Evolutionary conservation across 2,888 invertebrate genomes (phyloP).

Genomic region (Cotesia congregata): DNA sequence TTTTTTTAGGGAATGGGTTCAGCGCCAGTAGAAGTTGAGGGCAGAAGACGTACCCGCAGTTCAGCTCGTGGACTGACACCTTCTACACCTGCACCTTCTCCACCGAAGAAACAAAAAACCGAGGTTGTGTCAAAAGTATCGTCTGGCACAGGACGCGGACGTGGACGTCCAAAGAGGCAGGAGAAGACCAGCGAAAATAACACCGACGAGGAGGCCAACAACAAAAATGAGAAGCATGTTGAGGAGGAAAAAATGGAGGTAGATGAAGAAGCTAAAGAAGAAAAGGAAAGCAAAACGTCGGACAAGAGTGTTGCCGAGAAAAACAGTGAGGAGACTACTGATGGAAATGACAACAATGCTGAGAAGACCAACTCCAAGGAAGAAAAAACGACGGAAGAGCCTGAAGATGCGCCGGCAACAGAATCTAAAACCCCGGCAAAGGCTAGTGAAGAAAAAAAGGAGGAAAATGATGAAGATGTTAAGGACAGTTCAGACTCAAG

Average conservation of each 20-base stretch:
- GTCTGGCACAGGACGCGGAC: slow-evolving; percentile 64
- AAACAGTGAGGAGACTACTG: slow-evolving; percentile 55
- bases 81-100: slow-evolving; percentile 72
- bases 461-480: slow-evolving; percentile 59
- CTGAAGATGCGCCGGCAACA: slow-evolving; percentile 58
- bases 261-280: slow-evolving; percentile 59
- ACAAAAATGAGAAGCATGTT: slow-evolving; percentile 63
- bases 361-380: slow-evolving; percentile 63
- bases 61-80: slow-evolving; percentile 72
- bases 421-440: slow-evolving; percentile 49
- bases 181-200: slow-evolving; percentile 65
- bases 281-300: slow-evolving; percentile 54
- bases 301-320: slow-evolving; percentile 45
- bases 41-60: slow-evolving; percentile 74
- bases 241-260: slow-evolving; percentile 66
- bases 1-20: slow-evolving; percentile 69
- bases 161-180: slow-evolving; percentile 67
- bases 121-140: slow-evolving; percentile 56
- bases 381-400: slow-evolving; percentile 61
- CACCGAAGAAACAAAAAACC: slow-evolving; percentile 72
- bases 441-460: slow-evolving; percentile 60
- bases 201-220: slow-evolving; percentile 63
- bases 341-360: slow-evolving; percentile 55
- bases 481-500: slow-evolving; percentile 66
- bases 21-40: slow-evolving; percentile 71